Base-by-base conservation (phyloP, 2,797 vertebrate genomes). In the Clarias platycephalus region DNA sequence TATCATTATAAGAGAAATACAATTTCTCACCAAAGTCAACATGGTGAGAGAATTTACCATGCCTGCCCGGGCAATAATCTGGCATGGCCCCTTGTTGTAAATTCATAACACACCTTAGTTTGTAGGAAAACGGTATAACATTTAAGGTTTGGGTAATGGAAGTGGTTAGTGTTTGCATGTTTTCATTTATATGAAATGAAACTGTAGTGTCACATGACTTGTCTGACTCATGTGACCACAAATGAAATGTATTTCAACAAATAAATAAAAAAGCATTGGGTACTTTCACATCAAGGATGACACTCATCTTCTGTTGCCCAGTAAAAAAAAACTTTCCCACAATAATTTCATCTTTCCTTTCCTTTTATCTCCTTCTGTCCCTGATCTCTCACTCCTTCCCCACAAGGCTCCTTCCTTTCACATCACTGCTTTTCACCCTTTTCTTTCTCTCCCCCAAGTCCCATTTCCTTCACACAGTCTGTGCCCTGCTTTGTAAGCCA, bases 401-500 rank as follows among this genome's bases (percentile, higher is more conserved):
- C 8, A 62, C 24, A 66, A 80, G 31, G 22, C 62, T 76, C 13
- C 58, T 81, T 81, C 71, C 67, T 80, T 79, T 86, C 34, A 66
- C 81, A 67, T 74, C 82, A 83, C 28, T 31, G 34, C 40, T 75
- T 82, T 28, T 83, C 81, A 57, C 40, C 26, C 81, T 76, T 88
- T 82, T 66, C 82, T 70, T 57, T 83, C 77, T 79, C 78, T 84
- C 86, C 83, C 81, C 85, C 89, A 64, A 53, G 58, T 85, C 84
- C 85, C 86, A 87, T 88, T 89, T 86, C 87, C 83, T 88, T 86
- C 86, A 82, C 81, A 88, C 85, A 86, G 85, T 76, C 88, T 75
- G 55, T 66, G 77, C 86, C 85, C 82, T 84, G 82, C 89, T 89
- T 90, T 90, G 88, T 90, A 87, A 87, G 82, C 80, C 86, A 90